phyloP scores from a whole-genome alignment of 37 sponge, comb jelly and placozoan species.

The Ephydatia muelleri region DNA sequence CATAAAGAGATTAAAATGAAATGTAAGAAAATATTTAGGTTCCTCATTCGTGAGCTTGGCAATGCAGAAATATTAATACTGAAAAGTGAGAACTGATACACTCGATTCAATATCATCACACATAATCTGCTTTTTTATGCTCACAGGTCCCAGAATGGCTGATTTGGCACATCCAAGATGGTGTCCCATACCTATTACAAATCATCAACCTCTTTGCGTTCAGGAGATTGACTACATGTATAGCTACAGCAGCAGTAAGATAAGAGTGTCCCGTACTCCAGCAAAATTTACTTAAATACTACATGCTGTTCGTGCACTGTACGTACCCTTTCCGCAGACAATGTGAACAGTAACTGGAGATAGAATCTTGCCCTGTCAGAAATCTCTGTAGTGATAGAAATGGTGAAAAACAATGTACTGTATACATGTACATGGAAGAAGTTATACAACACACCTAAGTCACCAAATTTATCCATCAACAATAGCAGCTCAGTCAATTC shows the following conservation, averaged over 20 bases:
- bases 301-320: neutral
- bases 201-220: no score
- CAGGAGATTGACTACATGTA: no score
- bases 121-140: no score
- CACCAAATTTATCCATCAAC: conserved; percentile 30
- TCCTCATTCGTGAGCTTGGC: neutral
- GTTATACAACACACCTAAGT: conserved; percentile 20
- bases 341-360: conserved; percentile 54
- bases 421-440: neutral
- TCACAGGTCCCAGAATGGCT: no score
- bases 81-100: neutral
- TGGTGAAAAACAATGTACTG: neutral
- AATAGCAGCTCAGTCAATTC: conserved; percentile 42
- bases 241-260: no score
- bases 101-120: no score
- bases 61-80: neutral
- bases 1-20: neutral
- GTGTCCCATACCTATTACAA: no score
- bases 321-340: conserved; percentile 67
- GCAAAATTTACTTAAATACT: no score
- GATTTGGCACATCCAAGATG: no score
- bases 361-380: conserved; percentile 68
- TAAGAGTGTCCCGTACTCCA: no score
- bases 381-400: conserved; percentile 33
- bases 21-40: neutral